Conservation (phyloP, 2,888 invertebrate species). For the Orthosia gothica region DNA sequence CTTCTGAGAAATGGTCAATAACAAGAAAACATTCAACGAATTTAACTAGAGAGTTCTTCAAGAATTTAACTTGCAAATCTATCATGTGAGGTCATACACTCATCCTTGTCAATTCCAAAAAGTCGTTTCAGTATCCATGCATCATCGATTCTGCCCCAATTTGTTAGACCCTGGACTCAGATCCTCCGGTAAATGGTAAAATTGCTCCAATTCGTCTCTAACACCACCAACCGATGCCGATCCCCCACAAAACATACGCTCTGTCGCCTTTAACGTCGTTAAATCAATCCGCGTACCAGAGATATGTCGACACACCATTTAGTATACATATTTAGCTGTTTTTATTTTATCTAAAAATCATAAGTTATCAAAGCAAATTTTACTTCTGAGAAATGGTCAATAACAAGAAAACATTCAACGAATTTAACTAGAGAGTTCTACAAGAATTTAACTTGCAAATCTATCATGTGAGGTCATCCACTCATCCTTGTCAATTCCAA, state of each 20-base stretch:
- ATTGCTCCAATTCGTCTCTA: slow-evolving; percentile 22
- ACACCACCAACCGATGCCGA: slow-evolving; percentile 20
- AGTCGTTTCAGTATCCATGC: neutral
- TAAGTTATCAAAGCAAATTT: neutral
- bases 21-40: neutral
- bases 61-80: neutral
- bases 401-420: neutral
- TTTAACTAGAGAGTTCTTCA: neutral
- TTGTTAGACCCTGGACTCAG: neutral
- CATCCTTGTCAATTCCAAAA: neutral
- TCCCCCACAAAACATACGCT: slow-evolving; percentile 36
- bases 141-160: neutral
- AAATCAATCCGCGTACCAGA: slow-evolving; percentile 45
- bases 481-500: neutral
- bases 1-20: neutral
- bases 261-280: slow-evolving; percentile 34
- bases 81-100: neutral
- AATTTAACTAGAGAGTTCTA: neutral
- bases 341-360: neutral
- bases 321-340: too few species aligned
- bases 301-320: slow-evolving; percentile 38
- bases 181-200: neutral
- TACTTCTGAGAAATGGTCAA: neutral
- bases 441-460: neutral
- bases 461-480: neutral